These are phyloP conservation scores for Lymantria monacha DNA, from an alignment of 2,888 invertebrate species.

Conservation along the genomic window DNA sequence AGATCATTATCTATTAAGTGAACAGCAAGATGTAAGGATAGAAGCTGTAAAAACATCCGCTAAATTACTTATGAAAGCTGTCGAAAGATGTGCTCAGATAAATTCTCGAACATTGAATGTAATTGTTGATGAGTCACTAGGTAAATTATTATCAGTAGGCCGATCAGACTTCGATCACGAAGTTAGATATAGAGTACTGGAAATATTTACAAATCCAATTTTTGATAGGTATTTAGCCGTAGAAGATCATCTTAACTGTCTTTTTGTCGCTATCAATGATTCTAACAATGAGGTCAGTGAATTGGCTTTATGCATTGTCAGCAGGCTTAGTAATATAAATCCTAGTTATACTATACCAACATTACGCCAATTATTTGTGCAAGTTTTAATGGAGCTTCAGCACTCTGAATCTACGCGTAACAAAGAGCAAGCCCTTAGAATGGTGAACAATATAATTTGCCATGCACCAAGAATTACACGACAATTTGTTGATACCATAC, in stretches of 20 bases:
- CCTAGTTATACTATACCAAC: slow-evolving; percentile 99
- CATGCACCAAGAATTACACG: slow-evolving; percentile 96
- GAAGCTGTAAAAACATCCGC: slow-evolving; percentile 98
- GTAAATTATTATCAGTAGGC: slow-evolving; percentile 94
- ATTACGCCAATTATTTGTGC: slow-evolving; percentile 93
- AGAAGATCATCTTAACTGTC: slow-evolving; percentile 94
- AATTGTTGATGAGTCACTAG: slow-evolving; percentile 95
- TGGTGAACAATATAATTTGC: slow-evolving; percentile 96
- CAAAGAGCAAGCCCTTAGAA: slow-evolving; percentile 97
- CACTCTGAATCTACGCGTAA: slow-evolving; percentile 97
- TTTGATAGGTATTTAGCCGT: slow-evolving; percentile 98
- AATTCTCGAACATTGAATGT: slow-evolving; percentile 92
- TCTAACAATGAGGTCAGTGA: slow-evolving; percentile 98
- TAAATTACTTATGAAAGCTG: slow-evolving; percentile 91
- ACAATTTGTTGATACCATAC: slow-evolving; percentile 97
- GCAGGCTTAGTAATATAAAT: slow-evolving; percentile 95
- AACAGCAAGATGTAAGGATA: slow-evolving; percentile 92
- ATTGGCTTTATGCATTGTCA: slow-evolving; percentile 94
- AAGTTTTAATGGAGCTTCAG: slow-evolving; percentile 95
- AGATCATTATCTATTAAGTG: slow-evolving; percentile 94
- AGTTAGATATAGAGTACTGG: slow-evolving; percentile 95
- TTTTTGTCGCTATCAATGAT: slow-evolving; percentile 97
- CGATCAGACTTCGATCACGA: slow-evolving; percentile 97
- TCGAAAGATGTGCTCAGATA: slow-evolving; percentile 84
- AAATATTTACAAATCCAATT: slow-evolving; percentile 91